Base-by-base conservation (phyloP, 2,797 vertebrate species). In the Gymnothorax reevesii region DNA sequence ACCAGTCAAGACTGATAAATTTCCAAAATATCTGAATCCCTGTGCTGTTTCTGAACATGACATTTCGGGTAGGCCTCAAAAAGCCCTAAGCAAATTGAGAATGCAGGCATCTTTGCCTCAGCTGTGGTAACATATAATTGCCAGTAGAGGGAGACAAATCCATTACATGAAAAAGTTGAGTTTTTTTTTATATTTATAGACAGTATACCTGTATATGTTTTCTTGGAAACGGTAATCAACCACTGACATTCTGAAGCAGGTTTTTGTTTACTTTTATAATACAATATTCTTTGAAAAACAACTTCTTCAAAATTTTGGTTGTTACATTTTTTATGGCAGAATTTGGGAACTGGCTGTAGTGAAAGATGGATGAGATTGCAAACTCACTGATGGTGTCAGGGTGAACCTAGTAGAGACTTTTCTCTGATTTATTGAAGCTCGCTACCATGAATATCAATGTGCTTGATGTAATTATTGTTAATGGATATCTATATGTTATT, bases 161-260 rank as follows among this genome's bases (percentile, higher is more conserved):
- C 57, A 84, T 84, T 84, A 10, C 64, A 42, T 33, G 54, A 27
- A 64, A 82, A 22, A 25, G 79, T 33, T 86, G 54, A 79, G 12
- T 22, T 20, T 4, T 20, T 79, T 52, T 52, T 20, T 3, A 54
- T 20, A 22, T n/a, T n/a, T n/a, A n/a, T n/a, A n/a, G n/a, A n/a
- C n/a, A n/a, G n/a, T n/a, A n/a, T n/a, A n/a, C n/a, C n/a, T n/a
- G n/a, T 0, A 17, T 77, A 25, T 52, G 8, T 7, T 49, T 79
- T 52, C 2, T 79, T 79, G 1, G 17, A 7, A 20, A 7, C 54
- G 17, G 20, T 73, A 42, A 12, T 13, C 27, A 33, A 33, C 71
- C 9, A 73, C 42, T 33, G 0, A 75, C 13, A 42, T 69, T 64
- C 6, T 6, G 62, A 64, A 64, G 13, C 17, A 20, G 15, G 22